Base-by-base conservation (phyloP, 2,888 invertebrate genomes). In the Melipona beecheii region DNA sequence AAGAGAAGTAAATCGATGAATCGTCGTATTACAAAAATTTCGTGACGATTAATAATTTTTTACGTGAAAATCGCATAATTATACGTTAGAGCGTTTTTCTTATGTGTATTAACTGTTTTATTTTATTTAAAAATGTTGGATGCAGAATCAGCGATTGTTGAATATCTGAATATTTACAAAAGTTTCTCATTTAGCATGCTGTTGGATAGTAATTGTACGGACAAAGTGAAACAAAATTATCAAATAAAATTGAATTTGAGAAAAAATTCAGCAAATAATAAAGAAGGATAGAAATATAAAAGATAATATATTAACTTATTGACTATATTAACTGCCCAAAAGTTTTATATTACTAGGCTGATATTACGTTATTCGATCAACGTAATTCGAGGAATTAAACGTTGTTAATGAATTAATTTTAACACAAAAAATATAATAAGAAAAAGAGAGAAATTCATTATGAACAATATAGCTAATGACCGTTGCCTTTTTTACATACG, bases 101-200 rank as follows among this genome's bases (percentile, higher is more conserved):
- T 36, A 17, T 3, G 43, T 15, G 13, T 24, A 52, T 69, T 58
- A 58, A 2, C 0, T 9, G 6, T 43, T 50, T 64, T 11, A 24
- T n/a, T 52, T 13, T 13, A 36, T 36, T 64, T 49, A 19, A 19
- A 21, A 49, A 50, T 31, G 21, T 79, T 11, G 2, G 4, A 17
- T 4, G 6, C 11, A 31, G 76, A 78, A 49, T 81, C 19, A 15
- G 31, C 43, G 50, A 65, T 31, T n/a, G 21, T 17, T 64, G 43
- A 36, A 27, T 36, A 9, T 24, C 27, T 27, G 19, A 72, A 54
- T n/a, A 31, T 74, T 74, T 60, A 52, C 19, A 19, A 4, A 17
- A 54, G 54, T 3, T 43, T 49, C 1, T 71, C 15, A 5, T 27
- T 65, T 24, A 9, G 27, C 6, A 43, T 43, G 43, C 43, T 13